These are phyloP conservation scores for Drosophila nasuta DNA, from an alignment of 1,140 invertebrate species.

Conservation along the genomic window DNA sequence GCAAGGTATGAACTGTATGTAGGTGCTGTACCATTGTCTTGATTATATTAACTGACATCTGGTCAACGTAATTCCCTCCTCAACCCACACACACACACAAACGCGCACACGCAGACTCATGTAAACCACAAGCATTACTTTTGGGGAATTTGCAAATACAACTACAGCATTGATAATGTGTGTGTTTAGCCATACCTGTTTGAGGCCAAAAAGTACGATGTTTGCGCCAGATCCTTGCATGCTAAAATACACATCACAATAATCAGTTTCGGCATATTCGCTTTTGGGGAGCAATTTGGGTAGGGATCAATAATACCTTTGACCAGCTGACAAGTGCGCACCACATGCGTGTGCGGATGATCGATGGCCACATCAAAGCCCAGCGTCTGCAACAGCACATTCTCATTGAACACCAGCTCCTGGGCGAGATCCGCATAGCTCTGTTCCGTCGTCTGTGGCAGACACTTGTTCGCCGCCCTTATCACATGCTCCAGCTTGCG, in stretches of 20 bases:
- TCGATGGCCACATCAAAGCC: constrained; percentile 98
- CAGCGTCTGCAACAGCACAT: constrained; percentile 97
- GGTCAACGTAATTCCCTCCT: neutral
- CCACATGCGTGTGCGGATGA: constrained; percentile 98
- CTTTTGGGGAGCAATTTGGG: constrained; percentile 10
- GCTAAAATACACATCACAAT: constrained; percentile 87
- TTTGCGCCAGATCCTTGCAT: constrained; percentile 97
- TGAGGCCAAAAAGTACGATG: constrained; percentile 98
- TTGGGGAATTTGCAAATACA: neutral
- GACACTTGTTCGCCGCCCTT: constrained; percentile 93
- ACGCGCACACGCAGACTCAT: neutral
- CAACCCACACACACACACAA: neutral
- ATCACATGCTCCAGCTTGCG: constrained; percentile 98
- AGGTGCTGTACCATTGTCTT: neutral
- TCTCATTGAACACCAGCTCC: constrained; percentile 98
- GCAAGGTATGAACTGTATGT: too few relatives aligned
- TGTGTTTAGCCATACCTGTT: constrained; percentile 89
- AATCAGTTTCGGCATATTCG: constrained; percentile 57
- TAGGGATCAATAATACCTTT: constrained; percentile 88
- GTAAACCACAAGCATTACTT: neutral
- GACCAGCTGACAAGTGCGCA: constrained; percentile 96
- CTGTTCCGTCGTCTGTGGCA: constrained; percentile 87
- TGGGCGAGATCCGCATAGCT: constrained; percentile 90
- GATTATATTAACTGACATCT: too few relatives aligned
- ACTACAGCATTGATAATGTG: constrained; percentile 13